Percentiles rank a stretch among this genome's conserved stretches.
These are phyloP conservation scores for Rhorus exstirpatorius DNA, from an alignment of 2,888 invertebrate genomes.

Conservation along the genomic window DNA sequence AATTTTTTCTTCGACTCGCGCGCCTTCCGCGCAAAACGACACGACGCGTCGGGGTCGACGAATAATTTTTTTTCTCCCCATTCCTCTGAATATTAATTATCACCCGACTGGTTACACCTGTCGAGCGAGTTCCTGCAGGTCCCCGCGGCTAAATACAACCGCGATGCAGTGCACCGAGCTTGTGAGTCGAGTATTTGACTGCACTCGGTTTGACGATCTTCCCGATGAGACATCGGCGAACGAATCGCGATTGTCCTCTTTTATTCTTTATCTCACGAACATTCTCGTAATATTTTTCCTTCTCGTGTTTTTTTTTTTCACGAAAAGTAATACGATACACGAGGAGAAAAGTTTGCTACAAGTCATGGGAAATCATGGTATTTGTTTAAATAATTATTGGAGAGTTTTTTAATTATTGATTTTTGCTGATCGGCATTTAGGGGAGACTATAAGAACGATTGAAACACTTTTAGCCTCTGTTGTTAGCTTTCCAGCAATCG, in stretches of 20 bases:
- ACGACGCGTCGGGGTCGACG: conserved; percentile 15
- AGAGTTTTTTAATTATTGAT: too few species aligned
- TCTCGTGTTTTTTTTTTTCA: neutral
- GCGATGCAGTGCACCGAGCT: conserved; percentile 25
- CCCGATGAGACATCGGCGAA: conserved; percentile 74
- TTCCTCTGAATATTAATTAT: conserved; percentile 83
- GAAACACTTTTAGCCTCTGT: too few species aligned
- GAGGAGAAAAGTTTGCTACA: too few species aligned
- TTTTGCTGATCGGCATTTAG: too few species aligned
- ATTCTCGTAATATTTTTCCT: neutral
- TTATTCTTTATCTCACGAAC: neutral
- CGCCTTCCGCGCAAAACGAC: conserved; percentile 23
- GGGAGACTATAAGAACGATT: too few species aligned
- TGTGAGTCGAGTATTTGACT: conserved; percentile 28
- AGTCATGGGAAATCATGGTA: too few species aligned
- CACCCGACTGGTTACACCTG: conserved; percentile 78
- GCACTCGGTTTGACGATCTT: conserved; percentile 49
- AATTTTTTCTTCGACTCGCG: conserved; percentile 12
- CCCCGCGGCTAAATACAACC: conserved; percentile 13
- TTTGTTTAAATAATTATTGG: too few species aligned
- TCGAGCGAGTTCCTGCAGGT: conserved; percentile 61
- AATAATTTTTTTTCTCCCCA: conserved; percentile 49
- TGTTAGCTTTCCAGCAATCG: too few species aligned
- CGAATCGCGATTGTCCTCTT: conserved; percentile 55
- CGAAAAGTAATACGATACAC: neutral